Base-by-base conservation (phyloP, 1,140 invertebrate species). In the Subanguina moxae region DNA sequence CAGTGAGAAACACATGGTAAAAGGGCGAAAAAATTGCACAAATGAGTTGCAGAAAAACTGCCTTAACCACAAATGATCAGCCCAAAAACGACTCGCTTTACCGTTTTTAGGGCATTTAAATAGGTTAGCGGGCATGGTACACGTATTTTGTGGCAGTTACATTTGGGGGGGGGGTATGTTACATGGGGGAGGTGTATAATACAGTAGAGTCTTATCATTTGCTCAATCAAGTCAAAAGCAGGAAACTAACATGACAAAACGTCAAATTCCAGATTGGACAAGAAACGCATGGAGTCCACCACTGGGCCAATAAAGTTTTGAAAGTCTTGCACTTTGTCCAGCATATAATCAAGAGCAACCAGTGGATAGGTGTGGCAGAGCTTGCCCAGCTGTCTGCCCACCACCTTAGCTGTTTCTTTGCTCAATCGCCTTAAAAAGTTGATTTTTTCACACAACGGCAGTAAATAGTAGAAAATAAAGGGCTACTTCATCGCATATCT, bases 361-460 rank as follows among this genome's bases (percentile, higher is more conserved):
- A 90, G 91, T 0, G 96, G 95, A 57, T 93, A 91, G 63, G 90
- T 93, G 82, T 98, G 94, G 32, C 92, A 94, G 19, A 97, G 86
- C 86, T 99, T 99, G 17, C 94, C 95, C 65, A 99, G 90, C 42
- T 91, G 89, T 67, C 96, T 85, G 8, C 96, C 94, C 63, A 94
- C 90, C 0, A 90, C 92, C 84, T 97, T 98, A 1, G 97, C 92
- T 78, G 94, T 98, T 84, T 99, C 96, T 83, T 97, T 99, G 76
- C 91, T 94, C 1, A 99, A 90, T 58, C 94, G 87, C 72, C 85
- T 86, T 65, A 66, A 76, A 66, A 38, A 38, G 11, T 38, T 38
- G 32, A 11, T 38, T 38, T 38, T 11, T n/a, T n/a, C n/a, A n/a
- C n/a, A n/a, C n/a, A n/a, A n/a, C n/a, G n/a, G n/a, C n/a, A n/a